phyloP scores from a whole-genome alignment of 2,797 vertebrate species.

The Cyclura pinguis region DNA sequence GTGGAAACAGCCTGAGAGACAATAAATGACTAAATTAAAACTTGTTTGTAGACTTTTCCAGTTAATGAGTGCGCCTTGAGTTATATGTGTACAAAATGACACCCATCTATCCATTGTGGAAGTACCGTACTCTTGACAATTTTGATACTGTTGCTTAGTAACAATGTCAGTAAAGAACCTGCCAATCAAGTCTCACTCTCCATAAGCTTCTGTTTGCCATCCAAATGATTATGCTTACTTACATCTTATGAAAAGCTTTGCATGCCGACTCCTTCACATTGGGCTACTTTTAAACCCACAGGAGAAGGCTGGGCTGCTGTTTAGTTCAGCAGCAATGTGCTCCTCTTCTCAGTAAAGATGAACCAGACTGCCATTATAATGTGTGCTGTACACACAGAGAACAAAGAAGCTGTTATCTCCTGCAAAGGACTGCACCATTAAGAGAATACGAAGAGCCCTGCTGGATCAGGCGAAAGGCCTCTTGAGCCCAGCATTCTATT shows the following conservation, averaged over 20 bases:
- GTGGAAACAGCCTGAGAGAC: background rate
- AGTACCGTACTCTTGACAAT: background rate
- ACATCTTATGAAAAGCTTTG: background rate
- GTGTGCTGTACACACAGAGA: background rate
- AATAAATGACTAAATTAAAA: background rate
- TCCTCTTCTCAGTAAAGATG: too few relatives aligned
- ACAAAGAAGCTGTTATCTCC: background rate
- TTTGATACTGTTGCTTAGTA: constrained; percentile 7
- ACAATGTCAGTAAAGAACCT: background rate
- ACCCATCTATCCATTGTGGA: background rate
- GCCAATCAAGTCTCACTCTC: background rate
- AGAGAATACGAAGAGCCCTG: background rate
- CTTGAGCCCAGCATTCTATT: background rate
- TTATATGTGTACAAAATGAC: background rate
- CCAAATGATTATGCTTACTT: background rate
- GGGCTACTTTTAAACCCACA: background rate
- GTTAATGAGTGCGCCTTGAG: background rate
- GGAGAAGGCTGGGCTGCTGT: background rate
- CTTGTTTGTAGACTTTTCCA: background rate
- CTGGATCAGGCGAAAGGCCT: background rate
- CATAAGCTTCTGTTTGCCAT: background rate
- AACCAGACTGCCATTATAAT: background rate
- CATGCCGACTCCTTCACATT: background rate
- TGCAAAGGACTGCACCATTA: background rate
- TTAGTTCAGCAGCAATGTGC: background rate